These are phyloP conservation scores for Cryptomyrus ogoouensis DNA, from an alignment of 2,113 vertebrate species.

Conservation along the genomic window DNA sequence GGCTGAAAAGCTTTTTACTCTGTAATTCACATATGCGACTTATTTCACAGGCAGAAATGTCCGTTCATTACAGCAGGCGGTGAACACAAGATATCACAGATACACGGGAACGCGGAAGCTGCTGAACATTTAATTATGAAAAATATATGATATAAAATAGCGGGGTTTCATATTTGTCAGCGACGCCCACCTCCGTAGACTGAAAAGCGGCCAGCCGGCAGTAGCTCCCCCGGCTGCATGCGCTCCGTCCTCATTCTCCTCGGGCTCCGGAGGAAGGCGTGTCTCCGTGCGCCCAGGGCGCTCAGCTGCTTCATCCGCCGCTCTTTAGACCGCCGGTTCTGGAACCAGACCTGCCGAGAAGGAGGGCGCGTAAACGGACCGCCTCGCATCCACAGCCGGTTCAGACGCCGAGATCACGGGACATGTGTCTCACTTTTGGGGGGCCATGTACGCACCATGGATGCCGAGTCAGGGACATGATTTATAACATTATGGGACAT, in stretches of 20 bases:
- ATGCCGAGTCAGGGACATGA: not conserved
- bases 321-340: conserved; percentile 93
- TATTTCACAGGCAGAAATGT: not conserved
- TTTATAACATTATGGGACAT: not conserved
- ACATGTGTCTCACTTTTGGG: not conserved
- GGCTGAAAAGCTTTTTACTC: not conserved
- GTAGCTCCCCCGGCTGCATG: conserved; percentile 81
- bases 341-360: conserved; percentile 84
- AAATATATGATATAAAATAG: not conserved
- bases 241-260: conserved; percentile 89
- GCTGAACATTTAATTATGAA: not conserved
- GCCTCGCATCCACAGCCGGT: no score
- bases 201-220: conserved; percentile 82
- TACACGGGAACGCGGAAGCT: not conserved
- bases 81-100: not conserved
- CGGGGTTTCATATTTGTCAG: not conserved
- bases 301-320: conserved; percentile 96
- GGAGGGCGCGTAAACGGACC: not conserved
- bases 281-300: conserved; percentile 77
- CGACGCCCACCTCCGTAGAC: conserved; percentile 80
- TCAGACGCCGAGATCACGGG: not conserved
- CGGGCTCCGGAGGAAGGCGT: conserved; percentile 88
- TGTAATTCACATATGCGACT: not conserved
- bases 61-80: not conserved
- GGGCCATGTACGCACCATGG: not conserved